These are phyloP conservation scores for Scaptodrosophila latifasciaeformis DNA, from an alignment of 2,888 invertebrate species.

Conservation along the genomic window DNA sequence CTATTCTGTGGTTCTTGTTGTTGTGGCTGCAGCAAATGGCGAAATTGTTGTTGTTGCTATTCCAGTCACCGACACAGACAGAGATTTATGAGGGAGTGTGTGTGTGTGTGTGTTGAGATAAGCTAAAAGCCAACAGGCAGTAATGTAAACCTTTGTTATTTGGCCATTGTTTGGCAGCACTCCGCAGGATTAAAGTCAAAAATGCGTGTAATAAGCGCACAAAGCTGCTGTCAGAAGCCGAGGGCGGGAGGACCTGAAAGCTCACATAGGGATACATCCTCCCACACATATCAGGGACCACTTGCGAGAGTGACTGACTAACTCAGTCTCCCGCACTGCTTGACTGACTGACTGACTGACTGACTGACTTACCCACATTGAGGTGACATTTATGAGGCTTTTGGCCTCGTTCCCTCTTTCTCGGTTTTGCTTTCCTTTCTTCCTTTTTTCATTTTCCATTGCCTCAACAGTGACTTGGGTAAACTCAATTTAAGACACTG, in stretches of 20 bases:
- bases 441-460: too few species aligned
- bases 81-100: conserved; percentile 46
- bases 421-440: conserved; percentile 30
- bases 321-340: too few species aligned
- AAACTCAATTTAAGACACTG: too few species aligned
- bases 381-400: conserved; percentile 51
- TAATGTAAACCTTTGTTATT: conserved; percentile 65
- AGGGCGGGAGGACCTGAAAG: conserved; percentile 33
- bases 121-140: conserved; percentile 59
- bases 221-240: conserved; percentile 40
- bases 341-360: neutral
- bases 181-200: conserved; percentile 65
- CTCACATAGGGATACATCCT: conserved; percentile 23
- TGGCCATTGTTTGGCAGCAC: conserved; percentile 62
- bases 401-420: conserved; percentile 30
- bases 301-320: conserved; percentile 43
- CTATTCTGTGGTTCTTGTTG: too few species aligned
- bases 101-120: conserved; percentile 37
- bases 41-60: too few species aligned
- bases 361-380: conserved; percentile 18
- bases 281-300: conserved; percentile 17
- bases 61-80: conserved; percentile 1
- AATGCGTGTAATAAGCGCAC: conserved; percentile 68
- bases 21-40: too few species aligned
- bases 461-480: too few species aligned